Evolutionary conservation across 2,797 vertebrate species (phyloP), one percentile per base, ranked within the genome.

Genomic region (Brachyrhaphis roseni): DNA sequence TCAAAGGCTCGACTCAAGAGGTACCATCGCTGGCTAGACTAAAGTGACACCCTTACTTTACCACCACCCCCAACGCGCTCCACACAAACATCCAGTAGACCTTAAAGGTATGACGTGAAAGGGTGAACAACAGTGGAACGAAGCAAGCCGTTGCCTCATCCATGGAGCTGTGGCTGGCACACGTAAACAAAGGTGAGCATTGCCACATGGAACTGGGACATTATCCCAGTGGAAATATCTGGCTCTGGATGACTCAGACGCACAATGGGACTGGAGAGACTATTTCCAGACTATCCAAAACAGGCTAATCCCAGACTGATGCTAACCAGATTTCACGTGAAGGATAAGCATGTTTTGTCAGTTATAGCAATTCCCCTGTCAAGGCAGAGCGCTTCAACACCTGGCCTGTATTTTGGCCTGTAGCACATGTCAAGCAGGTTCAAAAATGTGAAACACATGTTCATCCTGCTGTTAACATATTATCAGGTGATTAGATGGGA

Each of bases 211-310:
- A 88, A 92, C 79, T 90, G 86, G 91, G 90, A 89, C 90, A 89
- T 89, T 83, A 86, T 93, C 94, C 92, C 94, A 91, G 91, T 94
- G 93, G 93, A 95, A 94, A 93, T 84, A 86, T 93, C 92, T 94
- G 92, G 88, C 88, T 87, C 76, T 45, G 74, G 66, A 91, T 95
- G 94, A 95, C 90, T 95, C 94, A 94, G 92, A 82, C 86, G 86
- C 83, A 83, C 78, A 91, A 90, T 81, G 90, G n/a, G 79, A 82
- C 82, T 55, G 85, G 87, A 91, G 86, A 92, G 90, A 90, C 90
- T 81, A 84, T 94, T 94, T 95, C 93, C 91, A 95, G 93, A 95
- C 93, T 85, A 92, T 93, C 92, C 83, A 92, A 94, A 95, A 93
- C 88, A 93, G 90, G 84, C 83, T 92, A 91, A 91, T 89, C 84